phyloP scores from a whole-genome alignment of 2,113 vertebrate species.

The Chiloscyllium plagiosum region DNA sequence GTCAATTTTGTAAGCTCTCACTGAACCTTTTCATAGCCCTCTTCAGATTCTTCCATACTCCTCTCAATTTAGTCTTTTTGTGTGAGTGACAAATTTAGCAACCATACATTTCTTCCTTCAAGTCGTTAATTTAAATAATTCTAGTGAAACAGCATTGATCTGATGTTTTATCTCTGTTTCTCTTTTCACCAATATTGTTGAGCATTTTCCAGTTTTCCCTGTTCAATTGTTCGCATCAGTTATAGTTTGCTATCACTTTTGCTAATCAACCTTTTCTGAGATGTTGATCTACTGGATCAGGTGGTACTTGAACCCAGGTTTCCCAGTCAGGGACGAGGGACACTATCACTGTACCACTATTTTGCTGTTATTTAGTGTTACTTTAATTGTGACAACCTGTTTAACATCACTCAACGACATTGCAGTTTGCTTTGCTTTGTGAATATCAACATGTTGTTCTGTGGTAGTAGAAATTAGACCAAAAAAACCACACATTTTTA shows the following conservation, averaged over 20 bases:
- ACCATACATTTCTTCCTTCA: no score
- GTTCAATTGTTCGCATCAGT: background rate
- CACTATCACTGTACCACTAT: no score
- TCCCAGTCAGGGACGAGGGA: no score
- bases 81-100: no score
- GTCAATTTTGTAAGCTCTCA: no score
- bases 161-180: background rate
- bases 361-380: background rate
- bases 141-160: background rate
- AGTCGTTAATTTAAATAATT: background rate
- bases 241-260: background rate
- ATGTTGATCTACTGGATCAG: no score
- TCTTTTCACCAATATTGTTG: background rate
- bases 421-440: background rate
- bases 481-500: background rate
- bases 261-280: no score
- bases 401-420: background rate
- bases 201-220: background rate
- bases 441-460: background rate
- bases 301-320: no score
- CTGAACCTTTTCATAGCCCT: no score
- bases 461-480: background rate
- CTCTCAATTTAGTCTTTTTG: no score
- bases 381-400: background rate
- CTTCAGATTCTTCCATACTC: no score